Evolutionary conservation across 2,888 invertebrate genomes (phyloP).

Genomic region (Orthosia incerta): DNA sequence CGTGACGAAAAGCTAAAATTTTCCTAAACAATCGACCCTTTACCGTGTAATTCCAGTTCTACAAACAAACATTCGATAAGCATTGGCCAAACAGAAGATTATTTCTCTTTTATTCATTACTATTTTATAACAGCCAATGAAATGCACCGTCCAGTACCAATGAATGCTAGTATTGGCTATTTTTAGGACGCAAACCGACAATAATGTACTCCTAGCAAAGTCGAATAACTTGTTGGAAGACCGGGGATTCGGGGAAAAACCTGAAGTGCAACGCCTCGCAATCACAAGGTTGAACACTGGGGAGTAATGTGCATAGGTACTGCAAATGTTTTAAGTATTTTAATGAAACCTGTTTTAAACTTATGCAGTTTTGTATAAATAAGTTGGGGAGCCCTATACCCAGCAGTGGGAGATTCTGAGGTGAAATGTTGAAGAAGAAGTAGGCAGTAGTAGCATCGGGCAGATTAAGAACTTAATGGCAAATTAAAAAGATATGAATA

Average conservation of each 20-base stretch:
- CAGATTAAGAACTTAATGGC: too few relatives aligned
- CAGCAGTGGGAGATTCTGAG: too few relatives aligned
- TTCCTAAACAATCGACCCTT: background rate
- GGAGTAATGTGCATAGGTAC: background rate
- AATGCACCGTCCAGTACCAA: background rate
- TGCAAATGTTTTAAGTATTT: background rate
- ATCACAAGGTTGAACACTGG: background rate
- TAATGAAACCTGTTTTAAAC: background rate
- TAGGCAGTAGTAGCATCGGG: too few relatives aligned
- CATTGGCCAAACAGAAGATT: background rate
- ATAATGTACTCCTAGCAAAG: background rate
- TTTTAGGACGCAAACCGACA: conserved; percentile 1
- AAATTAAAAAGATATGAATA: too few relatives aligned
- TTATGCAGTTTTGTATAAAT: background rate
- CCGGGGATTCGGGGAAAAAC: background rate
- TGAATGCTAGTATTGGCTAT: conserved; percentile 9
- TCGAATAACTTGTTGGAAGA: conserved; percentile 8
- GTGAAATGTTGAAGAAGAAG: too few relatives aligned
- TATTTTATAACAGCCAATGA: background rate
- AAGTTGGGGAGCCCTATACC: too few relatives aligned
- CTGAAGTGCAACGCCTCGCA: background rate
- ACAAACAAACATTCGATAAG: background rate
- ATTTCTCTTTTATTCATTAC: background rate
- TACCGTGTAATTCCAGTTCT: background rate
- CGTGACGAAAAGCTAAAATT: background rate